Percentiles rank a stretch among this genome's conserved stretches.
phyloP scores from a whole-genome alignment of 2,888 invertebrate genomes.

The Crossocerus cetratus region DNA sequence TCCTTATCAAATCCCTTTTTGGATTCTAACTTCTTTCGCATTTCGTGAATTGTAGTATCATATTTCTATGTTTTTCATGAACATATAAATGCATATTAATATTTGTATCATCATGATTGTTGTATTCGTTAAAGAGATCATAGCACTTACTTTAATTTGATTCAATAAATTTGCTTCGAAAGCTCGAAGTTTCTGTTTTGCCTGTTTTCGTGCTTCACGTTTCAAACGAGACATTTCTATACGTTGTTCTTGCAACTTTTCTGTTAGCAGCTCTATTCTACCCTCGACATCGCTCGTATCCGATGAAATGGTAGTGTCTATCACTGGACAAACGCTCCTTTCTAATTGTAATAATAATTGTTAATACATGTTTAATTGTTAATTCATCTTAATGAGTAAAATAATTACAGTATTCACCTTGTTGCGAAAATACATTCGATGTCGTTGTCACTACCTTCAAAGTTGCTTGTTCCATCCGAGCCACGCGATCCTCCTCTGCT shows the following conservation, averaged over 20 bases:
- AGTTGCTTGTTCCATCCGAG: slow-evolving; percentile 74
- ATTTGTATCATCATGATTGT: too few relatives aligned
- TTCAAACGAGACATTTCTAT: slow-evolving; percentile 73
- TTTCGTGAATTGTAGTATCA: slow-evolving; percentile 73
- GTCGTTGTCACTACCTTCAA: slow-evolving; percentile 73
- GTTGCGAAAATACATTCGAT: slow-evolving; percentile 70
- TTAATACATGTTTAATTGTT: slow-evolving; percentile 1
- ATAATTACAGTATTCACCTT: slow-evolving; percentile 62
- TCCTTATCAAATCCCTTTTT: slow-evolving; percentile 66
- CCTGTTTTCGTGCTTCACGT: slow-evolving; percentile 71
- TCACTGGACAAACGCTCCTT: slow-evolving; percentile 30
- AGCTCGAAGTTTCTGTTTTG: slow-evolving; percentile 71
- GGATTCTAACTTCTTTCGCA: slow-evolving; percentile 73
- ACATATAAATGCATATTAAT: too few relatives aligned
- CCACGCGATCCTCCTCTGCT: slow-evolving; percentile 73
- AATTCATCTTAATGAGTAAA: not conserved
- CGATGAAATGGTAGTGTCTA: slow-evolving; percentile 74
- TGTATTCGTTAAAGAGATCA: not conserved
- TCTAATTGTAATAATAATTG: slow-evolving; percentile 22
- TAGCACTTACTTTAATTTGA: slow-evolving; percentile 70
- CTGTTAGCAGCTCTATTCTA: slow-evolving; percentile 72
- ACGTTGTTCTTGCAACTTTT: slow-evolving; percentile 72
- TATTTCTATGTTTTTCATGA: slow-evolving; percentile 65
- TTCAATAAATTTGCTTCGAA: slow-evolving; percentile 73
- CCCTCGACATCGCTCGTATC: slow-evolving; percentile 75